Percentiles rank a stretch among this genome's conserved stretches.
phyloP scores from a whole-genome alignment of 2,888 invertebrate genomes.

The Yponomeuta plumbellus region DNA sequence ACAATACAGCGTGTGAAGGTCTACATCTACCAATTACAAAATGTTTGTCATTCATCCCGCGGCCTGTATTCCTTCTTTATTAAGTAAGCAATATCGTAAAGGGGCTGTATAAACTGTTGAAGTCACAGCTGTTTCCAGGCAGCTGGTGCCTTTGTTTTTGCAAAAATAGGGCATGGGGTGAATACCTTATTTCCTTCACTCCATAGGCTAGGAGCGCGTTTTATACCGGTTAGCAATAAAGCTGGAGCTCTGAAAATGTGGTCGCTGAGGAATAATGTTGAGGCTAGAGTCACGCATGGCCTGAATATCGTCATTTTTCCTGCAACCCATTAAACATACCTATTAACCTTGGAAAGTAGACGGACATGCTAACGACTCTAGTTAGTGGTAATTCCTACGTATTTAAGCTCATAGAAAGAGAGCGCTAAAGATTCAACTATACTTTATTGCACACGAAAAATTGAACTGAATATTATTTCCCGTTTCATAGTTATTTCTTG shows the following conservation, averaged over 20 bases:
- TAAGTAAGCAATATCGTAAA: constrained; percentile 8
- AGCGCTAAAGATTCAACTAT: no score
- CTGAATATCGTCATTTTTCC: background rate
- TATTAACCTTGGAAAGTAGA: no score
- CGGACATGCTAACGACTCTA: no score
- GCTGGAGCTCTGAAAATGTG: background rate
- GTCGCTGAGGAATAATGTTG: background rate
- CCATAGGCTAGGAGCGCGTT: background rate
- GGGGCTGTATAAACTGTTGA: constrained; percentile 10
- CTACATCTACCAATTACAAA: background rate
- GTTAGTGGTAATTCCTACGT: no score
- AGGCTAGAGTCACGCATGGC: background rate
- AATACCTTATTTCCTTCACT: background rate
- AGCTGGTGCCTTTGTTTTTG: constrained; percentile 10
- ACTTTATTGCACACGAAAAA: no score
- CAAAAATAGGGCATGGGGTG: constrained; percentile 5
- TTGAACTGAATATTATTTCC: no score
- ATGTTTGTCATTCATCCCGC: background rate
- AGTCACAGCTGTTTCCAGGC: constrained; percentile 10
- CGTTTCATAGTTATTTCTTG: no score
- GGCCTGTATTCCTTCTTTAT: background rate
- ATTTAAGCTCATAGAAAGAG: no score
- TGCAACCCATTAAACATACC: no score
- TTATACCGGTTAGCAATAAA: background rate
- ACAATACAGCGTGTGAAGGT: background rate